Percentiles rank a stretch among this genome's conserved stretches.
Evolutionary conservation across 2,888 invertebrate genomes (phyloP).

Genomic region (Orthonychiurus folsomi): DNA sequence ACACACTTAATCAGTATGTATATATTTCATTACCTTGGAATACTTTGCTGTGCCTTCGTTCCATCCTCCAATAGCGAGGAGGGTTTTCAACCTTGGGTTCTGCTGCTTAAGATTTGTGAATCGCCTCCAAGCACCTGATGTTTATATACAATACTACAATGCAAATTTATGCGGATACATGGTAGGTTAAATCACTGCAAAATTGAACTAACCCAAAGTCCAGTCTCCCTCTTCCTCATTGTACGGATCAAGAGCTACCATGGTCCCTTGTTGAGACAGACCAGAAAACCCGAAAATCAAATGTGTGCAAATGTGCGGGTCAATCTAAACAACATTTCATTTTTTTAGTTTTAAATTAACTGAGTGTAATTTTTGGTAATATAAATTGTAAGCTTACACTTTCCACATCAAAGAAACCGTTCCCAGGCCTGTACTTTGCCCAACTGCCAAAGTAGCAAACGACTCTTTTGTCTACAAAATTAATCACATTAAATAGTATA

Average conservation of each 20-base stretch:
- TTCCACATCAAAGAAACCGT: slow-evolving; percentile 58
- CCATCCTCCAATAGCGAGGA: slow-evolving; percentile 31
- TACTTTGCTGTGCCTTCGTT: slow-evolving; percentile 28
- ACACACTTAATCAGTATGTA: no score
- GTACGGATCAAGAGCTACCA: slow-evolving; percentile 43
- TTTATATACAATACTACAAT: no score
- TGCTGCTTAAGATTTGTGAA: slow-evolving; percentile 27
- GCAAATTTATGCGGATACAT: not conserved
- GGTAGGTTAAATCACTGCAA: not conserved
- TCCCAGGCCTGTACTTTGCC: slow-evolving; percentile 58
- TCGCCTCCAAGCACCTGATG: slow-evolving; percentile 23
- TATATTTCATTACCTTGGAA: no score
- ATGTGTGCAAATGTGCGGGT: slow-evolving; percentile 63
- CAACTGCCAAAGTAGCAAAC: slow-evolving; percentile 70
- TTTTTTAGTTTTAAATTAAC: not conserved
- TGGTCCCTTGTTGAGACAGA: slow-evolving; percentile 49
- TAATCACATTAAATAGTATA: not conserved
- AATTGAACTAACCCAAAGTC: slow-evolving; percentile 47
- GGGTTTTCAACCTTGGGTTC: slow-evolving; percentile 25
- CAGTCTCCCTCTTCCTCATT: slow-evolving; percentile 55
- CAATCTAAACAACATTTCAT: slow-evolving; percentile 47
- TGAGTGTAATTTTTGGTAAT: no score
- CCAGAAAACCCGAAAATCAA: slow-evolving; percentile 66
- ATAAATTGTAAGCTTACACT: no score
- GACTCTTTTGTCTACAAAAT: slow-evolving; percentile 49